Evolutionary conservation across 2,888 invertebrate species (phyloP), one percentile per base, ranked within the genome.

Genomic region (Heteromurus nitidus): DNA sequence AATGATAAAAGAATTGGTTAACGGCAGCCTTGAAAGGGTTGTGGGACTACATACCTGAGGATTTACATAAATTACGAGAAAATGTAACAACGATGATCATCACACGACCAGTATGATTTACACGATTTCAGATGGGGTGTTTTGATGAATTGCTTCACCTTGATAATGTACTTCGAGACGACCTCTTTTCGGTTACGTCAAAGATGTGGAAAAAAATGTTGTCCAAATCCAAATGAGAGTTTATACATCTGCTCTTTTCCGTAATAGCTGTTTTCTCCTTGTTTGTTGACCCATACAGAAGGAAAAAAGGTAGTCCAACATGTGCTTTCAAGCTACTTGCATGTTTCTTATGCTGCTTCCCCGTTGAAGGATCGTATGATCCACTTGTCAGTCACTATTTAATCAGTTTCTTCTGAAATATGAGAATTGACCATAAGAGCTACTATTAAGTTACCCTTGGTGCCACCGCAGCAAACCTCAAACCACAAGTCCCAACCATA

Each of bases 351-450:
- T 20, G 53, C 22, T 31, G 13, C 26, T 30, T 68, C n/a, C n/a
- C 5, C 36, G 36, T 36, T 36, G 26, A 68, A 31, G 50, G 53
- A 70, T 70, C 70, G 70, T 36, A 58, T 58, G 70, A 70, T 70
- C 62, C 18, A 30, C 36, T 64, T 44, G 47, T 47, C 47, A 60
- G 62, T 73, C 73, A 73, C 50, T 64, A 62, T n/a, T 50, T 73
- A 64, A 73, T 73, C 62, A 73, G 64, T 31, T 73, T 73, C 62
- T 64, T 73, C 7, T 50, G 73, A 73, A 60, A n/a, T 47, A 47
- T 16, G n/a, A 16, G 47, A 47, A 47, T 47, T 16, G 47, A 47
- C 16, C 26, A 60, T 30, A 26, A 22, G 26, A 60, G 20, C 30
- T 2, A 18, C 53, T n/a, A 53, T 22, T 22, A 22, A n/a, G n/a